These are phyloP conservation scores for Ctenicera cuprea DNA, from an alignment of 2,888 invertebrate species.

Conservation along the genomic window DNA sequence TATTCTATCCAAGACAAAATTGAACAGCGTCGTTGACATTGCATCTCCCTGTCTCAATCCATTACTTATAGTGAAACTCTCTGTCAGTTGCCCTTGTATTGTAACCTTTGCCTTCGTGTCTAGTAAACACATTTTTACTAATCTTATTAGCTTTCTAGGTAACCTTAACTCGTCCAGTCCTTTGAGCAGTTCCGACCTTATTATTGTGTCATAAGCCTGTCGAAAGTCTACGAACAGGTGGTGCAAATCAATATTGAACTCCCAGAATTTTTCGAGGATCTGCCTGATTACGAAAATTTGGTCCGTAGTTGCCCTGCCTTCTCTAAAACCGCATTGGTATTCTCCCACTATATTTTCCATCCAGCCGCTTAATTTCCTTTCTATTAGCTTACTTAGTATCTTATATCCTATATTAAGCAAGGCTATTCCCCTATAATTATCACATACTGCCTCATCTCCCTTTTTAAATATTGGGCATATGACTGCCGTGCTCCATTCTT, in stretches of 20 bases:
- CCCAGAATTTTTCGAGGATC: constrained; percentile 15
- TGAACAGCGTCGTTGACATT: constrained; percentile 19
- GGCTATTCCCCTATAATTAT: constrained; percentile 21
- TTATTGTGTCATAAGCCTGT: constrained; percentile 16
- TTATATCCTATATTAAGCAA: constrained; percentile 7
- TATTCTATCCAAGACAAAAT: neutral
- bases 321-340: constrained; percentile 21
- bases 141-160: constrained; percentile 1
- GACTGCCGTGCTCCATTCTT: neutral
- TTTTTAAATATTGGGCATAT: constrained; percentile 8
- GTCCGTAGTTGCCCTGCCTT: constrained; percentile 15
- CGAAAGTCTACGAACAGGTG: constrained; percentile 9
- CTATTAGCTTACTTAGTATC: neutral
- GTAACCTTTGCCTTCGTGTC: constrained; percentile 16
- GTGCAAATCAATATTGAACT: neutral
- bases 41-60: constrained; percentile 17
- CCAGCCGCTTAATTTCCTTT: neutral
- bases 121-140: neutral
- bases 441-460: constrained; percentile 14
- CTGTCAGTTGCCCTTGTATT: constrained; percentile 9
- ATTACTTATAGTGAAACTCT: constrained; percentile 15
- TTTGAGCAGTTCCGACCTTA: constrained; percentile 7
- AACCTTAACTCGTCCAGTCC: constrained; percentile 1
- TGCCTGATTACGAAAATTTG: constrained; percentile 11
- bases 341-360: constrained; percentile 20